A percentile compares a stretch with the other conserved stretches of the same genome.
Conservation (phyloP, 2,797 vertebrate genomes). For the Lepus oiostolus region DNA sequence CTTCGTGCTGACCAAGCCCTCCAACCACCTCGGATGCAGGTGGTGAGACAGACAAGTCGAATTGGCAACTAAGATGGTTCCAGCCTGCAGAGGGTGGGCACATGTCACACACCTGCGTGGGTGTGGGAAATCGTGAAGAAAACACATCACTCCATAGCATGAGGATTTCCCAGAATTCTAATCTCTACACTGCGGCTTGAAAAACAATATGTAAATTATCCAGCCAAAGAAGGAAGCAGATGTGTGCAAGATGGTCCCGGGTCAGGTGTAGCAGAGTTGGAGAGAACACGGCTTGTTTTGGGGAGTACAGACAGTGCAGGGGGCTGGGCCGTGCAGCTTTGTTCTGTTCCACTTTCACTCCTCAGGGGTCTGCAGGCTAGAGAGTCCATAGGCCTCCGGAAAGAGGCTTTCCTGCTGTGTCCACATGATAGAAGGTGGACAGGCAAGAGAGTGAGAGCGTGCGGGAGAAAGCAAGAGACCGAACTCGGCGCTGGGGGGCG, state of each 20-base stretch:
- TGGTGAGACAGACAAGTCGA: neutral
- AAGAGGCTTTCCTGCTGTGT: neutral
- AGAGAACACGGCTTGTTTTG: neutral
- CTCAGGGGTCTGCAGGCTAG: neutral
- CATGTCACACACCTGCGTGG: neutral
- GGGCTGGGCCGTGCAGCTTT: neutral
- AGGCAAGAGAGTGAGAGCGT: neutral
- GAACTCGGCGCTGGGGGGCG: neutral
- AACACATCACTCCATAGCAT: neutral
- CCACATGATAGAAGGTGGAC: neutral
- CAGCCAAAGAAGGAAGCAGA: neutral
- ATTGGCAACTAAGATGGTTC: no score
- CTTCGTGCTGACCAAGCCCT: neutral
- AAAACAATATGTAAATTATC: neutral
- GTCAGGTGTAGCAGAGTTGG: neutral
- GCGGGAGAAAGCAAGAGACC: neutral
- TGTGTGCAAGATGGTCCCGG: neutral
- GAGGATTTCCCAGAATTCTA: neutral
- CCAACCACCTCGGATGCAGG: neutral
- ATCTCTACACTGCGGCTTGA: neutral
- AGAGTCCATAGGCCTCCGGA: neutral
- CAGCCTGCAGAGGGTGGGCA: neutral
- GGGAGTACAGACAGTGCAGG: neutral
- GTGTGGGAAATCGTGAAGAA: neutral
- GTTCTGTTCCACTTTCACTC: neutral